Percentiles rank a stretch among this genome's conserved stretches.
These are phyloP conservation scores for Drosophila flavopinicola DNA, from an alignment of 2,888 invertebrate species.

Conservation along the genomic window DNA sequence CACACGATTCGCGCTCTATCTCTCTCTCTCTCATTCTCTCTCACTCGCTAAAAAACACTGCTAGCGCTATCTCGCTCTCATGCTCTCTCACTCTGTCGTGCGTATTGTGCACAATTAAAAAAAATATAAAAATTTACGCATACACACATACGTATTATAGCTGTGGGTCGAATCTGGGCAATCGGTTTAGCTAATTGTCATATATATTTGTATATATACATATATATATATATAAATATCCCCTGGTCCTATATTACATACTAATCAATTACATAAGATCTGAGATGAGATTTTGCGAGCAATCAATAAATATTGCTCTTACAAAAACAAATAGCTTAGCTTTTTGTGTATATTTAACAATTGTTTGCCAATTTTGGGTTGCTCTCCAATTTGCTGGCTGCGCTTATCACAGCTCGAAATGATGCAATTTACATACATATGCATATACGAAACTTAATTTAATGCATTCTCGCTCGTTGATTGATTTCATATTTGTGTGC, in stretches of 20 bases:
- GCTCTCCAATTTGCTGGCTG: slow-evolving; percentile 4
- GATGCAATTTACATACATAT: slow-evolving; percentile 6
- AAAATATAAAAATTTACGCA: background rate
- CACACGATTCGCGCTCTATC: slow-evolving; percentile 42
- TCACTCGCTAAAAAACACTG: slow-evolving; percentile 1
- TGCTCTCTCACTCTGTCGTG: slow-evolving; percentile 21
- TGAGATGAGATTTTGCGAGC: slow-evolving; percentile 2
- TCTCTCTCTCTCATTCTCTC: slow-evolving; percentile 15
- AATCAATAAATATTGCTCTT: background rate
- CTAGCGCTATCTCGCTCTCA: slow-evolving; percentile 26
- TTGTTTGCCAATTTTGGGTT: background rate
- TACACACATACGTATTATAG: background rate
- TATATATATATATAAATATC: too few species aligned
- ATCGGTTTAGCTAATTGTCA: slow-evolving; percentile 25
- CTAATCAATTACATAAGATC: slow-evolving; percentile 11
- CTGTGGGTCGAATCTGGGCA: slow-evolving; percentile 4
- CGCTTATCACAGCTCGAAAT: slow-evolving; percentile 22
- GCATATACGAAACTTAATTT: slow-evolving; percentile 5
- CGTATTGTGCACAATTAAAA: slow-evolving; percentile 15
- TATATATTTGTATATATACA: too few species aligned
- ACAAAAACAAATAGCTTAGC: slow-evolving; percentile 25
- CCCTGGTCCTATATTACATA: slow-evolving; percentile 1
- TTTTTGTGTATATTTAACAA: slow-evolving; percentile 3
- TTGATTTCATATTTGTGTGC: background rate
- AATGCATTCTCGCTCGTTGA: slow-evolving; percentile 2